Evolutionary conservation across 2,113 vertebrate genomes (phyloP), one percentile per base, ranked within the genome.

Genomic region (Lates calcarifer): DNA sequence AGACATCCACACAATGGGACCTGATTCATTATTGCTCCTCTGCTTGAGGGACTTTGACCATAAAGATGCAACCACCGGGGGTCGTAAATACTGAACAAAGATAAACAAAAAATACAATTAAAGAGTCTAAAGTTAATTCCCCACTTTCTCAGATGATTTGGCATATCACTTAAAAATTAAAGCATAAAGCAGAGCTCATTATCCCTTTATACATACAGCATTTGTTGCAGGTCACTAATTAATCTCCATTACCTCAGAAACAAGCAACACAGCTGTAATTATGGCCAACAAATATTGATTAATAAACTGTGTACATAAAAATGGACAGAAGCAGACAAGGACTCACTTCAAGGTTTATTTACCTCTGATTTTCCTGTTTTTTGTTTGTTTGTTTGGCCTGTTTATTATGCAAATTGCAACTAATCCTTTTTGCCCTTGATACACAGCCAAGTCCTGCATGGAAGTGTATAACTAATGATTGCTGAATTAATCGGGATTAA

Each of bases 231-330:
- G 96, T 97, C 96, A 96, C 95, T 96, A 97, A 97, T 97, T 97
- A 96, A 96, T 97, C 96, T 97, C 92, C 94, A 95, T 96, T 96
- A 96, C 95, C 93, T 68, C 92, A 95, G 49, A 71, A 71, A 96
- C 90, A 94, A 95, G 94, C 94, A 70, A 95, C 96, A 95, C 94
- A 96, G 93, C 94, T 95, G 95, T 96, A 98, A 97, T 97, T 96
- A 96, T 93, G 94, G 94, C 95, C 94, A 94, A 86, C 96, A 97
- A 97, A 97, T 96, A 96, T 95, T 97, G 97, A 98, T 98, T 96
- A 97, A 97, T 97, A 97, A 96, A 94, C 93, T 94, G 92, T 90
- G 93, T 93, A 94, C 93, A 96, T 94, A 91, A 92, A 94, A 95
- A 91, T 92, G 62, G 60, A 95, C 93, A 92, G 83, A 94, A 90